Evolutionary conservation across 2,113 vertebrate genomes (phyloP).

Genomic region (Aramus guarauna): DNA sequence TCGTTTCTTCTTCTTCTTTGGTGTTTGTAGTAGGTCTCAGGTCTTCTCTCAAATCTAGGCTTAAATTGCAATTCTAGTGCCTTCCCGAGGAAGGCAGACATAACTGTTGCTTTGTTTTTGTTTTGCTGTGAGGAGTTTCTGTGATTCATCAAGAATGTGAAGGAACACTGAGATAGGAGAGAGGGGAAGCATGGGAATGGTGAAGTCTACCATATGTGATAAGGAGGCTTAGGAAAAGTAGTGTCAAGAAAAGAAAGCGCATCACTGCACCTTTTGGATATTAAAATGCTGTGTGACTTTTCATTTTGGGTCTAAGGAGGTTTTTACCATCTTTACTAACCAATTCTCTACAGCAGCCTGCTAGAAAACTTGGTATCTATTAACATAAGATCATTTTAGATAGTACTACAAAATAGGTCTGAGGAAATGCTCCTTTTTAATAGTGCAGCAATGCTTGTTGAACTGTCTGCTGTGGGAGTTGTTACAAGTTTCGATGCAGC

Average conservation of each 20-base stretch:
- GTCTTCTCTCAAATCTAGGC: not conserved
- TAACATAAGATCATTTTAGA: not conserved
- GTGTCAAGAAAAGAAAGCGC: not conserved
- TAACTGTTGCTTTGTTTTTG: not conserved
- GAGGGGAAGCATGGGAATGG: not conserved
- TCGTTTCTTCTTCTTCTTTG: not conserved
- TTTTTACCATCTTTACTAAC: not conserved
- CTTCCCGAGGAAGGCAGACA: not conserved
- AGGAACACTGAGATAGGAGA: not conserved
- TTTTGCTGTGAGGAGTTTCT: not conserved
- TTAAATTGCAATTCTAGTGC: not conserved
- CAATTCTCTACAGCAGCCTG: not conserved
- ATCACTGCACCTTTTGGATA: not conserved
- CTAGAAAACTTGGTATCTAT: not conserved
- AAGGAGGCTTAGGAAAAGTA: not conserved
- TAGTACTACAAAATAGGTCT: not conserved
- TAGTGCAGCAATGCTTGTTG: not conserved
- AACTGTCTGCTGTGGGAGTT: not conserved
- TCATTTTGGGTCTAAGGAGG: not conserved
- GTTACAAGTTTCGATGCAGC: not conserved
- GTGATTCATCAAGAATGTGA: not conserved
- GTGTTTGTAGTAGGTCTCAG: not conserved
- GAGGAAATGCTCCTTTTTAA: not conserved
- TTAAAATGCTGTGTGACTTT: not conserved
- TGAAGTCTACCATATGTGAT: not conserved